Evolutionary conservation across 2,888 invertebrate species (phyloP), one percentile per base, ranked within the genome.

Genomic region (Volucella inanis): DNA sequence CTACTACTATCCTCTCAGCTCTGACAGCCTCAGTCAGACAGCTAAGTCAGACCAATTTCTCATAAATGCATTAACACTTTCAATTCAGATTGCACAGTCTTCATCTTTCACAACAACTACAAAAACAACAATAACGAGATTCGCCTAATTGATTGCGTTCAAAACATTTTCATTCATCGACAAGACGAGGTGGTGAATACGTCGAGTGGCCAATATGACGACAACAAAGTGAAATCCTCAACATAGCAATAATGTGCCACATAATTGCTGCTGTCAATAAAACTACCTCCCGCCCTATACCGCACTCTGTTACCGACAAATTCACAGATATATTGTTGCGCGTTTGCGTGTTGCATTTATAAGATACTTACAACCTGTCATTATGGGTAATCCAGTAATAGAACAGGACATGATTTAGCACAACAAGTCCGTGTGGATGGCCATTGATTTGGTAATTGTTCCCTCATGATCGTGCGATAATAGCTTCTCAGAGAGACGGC

Each of bases 301-400:
- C 22, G 14, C 61, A 41, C 14, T 18, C 67, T 43, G 10, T 12
- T 31, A 2, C 38, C 22, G 3, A 4, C 14, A 57, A 49, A 22
- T 22, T 49, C 45, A 18, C 71, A 64, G 64, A 74, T 57, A 67
- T 57, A 77, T 70, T 65, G 64, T 72, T 68, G 68, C 54, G 57
- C 52, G 45, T 77, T 59, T 49, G 31, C 22, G 47, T 68, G 54
- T 76, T 81, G 81, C 68, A 81, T 85, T 64, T 77, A 76, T 72
- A 72, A 81, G 85, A 85, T 62, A 87, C 81, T 75, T 57, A 62
- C 78, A 87, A 87, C 87, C 87, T 81, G 87, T 87, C 87, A 87
- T 87, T 87, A 87, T 78, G 87, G 87, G 82, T 81, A 84, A 81
- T 87, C 87, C 87, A 81, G 83, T 87, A 85, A 82, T 79, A 85